Conservation (phyloP, 2,113 vertebrate genomes). For the Cacatua alba region DNA sequence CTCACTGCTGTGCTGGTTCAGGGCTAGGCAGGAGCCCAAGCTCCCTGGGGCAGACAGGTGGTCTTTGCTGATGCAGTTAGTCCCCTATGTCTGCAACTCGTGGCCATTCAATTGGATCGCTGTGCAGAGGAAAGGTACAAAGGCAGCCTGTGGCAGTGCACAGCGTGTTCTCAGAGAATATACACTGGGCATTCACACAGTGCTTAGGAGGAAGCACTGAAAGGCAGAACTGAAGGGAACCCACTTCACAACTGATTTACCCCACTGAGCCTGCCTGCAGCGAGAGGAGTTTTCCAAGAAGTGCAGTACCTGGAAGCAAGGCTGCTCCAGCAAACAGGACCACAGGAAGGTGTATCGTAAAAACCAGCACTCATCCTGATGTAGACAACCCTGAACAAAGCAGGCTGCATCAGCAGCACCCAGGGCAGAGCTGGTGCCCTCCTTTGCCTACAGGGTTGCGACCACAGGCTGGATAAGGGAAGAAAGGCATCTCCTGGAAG, state of each 20-base stretch:
- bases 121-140: accelerated
- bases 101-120: accelerated
- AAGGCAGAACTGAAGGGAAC: neutral
- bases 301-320: neutral
- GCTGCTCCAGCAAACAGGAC: neutral
- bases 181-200: too few species aligned
- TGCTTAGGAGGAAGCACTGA: too few species aligned
- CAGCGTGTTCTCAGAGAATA: too few species aligned
- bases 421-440: neutral
- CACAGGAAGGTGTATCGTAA: accelerated
- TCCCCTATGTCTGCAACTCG: accelerated
- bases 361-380: accelerated
- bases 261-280: neutral
- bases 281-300: neutral
- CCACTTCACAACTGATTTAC: accelerated
- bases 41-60: accelerated
- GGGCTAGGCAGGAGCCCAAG: neutral
- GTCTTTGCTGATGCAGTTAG: neutral
- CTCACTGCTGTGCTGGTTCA: neutral
- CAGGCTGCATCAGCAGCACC: neutral
- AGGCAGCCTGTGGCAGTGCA: neutral
- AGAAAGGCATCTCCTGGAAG: neutral
- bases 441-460: neutral
- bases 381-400: neutral
- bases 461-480: neutral